Conservation (phyloP, 2,113 vertebrate species). For the Channa maculata region DNA sequence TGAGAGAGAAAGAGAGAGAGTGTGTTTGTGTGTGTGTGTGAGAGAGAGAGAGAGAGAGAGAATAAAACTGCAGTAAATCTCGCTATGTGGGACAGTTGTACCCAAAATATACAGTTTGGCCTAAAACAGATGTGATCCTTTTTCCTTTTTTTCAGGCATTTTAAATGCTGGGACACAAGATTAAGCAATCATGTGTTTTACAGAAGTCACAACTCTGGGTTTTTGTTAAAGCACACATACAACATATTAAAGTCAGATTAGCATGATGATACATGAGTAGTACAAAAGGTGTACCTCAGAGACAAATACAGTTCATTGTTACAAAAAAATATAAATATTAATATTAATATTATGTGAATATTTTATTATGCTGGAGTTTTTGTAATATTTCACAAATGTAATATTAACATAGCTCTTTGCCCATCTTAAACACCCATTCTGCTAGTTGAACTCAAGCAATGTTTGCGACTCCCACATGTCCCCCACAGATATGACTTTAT, state of each 20-base stretch:
- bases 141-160: constrained; percentile 3
- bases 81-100: background rate
- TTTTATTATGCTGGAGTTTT: constrained; percentile 14
- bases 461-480: constrained; percentile 36
- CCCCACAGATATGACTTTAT: constrained; percentile 51
- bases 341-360: background rate
- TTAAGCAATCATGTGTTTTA: background rate
- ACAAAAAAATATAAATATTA: background rate
- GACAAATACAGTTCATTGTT: background rate
- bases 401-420: constrained; percentile 27
- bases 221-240: too few species aligned
- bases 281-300: background rate
- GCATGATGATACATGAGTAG: background rate
- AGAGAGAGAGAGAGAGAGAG: background rate
- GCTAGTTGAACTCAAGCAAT: constrained; percentile 31
- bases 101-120: background rate
- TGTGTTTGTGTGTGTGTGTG: constrained; percentile 12
- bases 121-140: background rate
- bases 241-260: background rate
- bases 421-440: constrained; percentile 25
- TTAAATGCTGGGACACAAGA: constrained; percentile 13
- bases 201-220: background rate
- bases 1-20: background rate
- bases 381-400: constrained; percentile 14
- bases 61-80: constrained; percentile 19